phyloP scores from a whole-genome alignment of 2,113 vertebrate genomes.

The Apteryx owenii region DNA sequence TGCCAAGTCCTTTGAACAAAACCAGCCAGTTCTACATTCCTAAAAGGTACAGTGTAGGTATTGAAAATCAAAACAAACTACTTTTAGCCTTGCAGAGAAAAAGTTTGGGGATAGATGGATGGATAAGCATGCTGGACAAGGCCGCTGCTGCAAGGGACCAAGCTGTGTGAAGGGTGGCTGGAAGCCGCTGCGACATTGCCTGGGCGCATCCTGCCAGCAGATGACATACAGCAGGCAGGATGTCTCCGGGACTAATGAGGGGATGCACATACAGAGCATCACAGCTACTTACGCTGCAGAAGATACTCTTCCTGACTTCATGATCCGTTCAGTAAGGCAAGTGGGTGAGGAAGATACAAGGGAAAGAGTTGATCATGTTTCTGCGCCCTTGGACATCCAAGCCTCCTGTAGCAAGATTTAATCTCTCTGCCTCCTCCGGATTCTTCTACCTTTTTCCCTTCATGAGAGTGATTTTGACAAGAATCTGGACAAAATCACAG shows the following conservation, averaged over 20 bases:
- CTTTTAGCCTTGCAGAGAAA: neutral
- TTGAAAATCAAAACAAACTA: neutral
- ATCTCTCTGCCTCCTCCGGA: neutral
- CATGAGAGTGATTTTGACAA: neutral
- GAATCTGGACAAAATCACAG: neutral
- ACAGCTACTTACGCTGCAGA: neutral
- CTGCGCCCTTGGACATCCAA: neutral
- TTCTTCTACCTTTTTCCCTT: neutral
- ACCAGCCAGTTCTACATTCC: neutral
- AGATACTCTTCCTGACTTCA: neutral
- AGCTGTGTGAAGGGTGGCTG: neutral
- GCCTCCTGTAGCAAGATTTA: neutral
- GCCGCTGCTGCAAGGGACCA: fast-evolving
- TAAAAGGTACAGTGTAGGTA: neutral
- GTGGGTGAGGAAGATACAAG: neutral
- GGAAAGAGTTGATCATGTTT: neutral
- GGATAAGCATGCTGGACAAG: neutral
- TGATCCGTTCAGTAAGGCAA: fast-evolving
- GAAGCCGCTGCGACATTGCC: neutral
- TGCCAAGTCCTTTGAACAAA: neutral
- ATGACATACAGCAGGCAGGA: neutral
- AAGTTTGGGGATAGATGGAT: neutral
- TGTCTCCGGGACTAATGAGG: no score
- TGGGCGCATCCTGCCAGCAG: neutral
- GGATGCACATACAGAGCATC: neutral